These are phyloP conservation scores for Marasmarcha lunaedactyla DNA, from an alignment of 2,888 invertebrate species.

Conservation along the genomic window DNA sequence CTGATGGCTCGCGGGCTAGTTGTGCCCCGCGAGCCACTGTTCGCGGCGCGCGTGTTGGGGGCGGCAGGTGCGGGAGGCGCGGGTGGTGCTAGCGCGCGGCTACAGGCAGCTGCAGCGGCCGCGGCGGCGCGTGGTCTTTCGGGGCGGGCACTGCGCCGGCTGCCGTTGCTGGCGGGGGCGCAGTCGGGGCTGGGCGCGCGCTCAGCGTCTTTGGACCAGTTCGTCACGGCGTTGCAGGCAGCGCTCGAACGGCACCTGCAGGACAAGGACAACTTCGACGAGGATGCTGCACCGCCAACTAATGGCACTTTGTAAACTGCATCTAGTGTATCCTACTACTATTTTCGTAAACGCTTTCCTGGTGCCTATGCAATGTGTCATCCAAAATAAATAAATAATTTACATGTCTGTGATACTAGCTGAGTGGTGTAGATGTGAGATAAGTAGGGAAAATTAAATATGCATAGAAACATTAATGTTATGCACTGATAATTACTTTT, in stretches of 20 bases:
- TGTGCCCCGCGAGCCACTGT: constrained; percentile 32
- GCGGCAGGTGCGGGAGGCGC: constrained; percentile 34
- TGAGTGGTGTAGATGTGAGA: too few species aligned
- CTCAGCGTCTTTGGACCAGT: constrained; percentile 18
- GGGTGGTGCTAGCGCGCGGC: constrained; percentile 27
- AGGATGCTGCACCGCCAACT: constrained; percentile 10
- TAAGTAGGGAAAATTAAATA: too few species aligned
- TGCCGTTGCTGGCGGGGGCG: constrained; percentile 89
- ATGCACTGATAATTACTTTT: too few species aligned
- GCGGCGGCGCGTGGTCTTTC: constrained; percentile 72
- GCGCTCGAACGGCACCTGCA: constrained; percentile 29
- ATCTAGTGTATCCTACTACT: too few species aligned
- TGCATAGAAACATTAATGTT: too few species aligned
- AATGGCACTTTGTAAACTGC: too few species aligned
- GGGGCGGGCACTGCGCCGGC: constrained; percentile 86
- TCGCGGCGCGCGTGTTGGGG: constrained; percentile 37
- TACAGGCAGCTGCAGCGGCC: constrained; percentile 34
- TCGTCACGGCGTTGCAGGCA: constrained; percentile 26
- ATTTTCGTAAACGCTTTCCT: too few species aligned
- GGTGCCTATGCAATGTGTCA: too few species aligned
- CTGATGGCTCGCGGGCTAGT: constrained; percentile 76
- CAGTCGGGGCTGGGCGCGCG: constrained; percentile 33
- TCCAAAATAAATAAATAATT: too few species aligned
- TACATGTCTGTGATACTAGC: too few species aligned
- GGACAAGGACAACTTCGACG: constrained; percentile 27